phyloP scores from a whole-genome alignment of 2,113 vertebrate species.

The Ciconia boyciana region DNA sequence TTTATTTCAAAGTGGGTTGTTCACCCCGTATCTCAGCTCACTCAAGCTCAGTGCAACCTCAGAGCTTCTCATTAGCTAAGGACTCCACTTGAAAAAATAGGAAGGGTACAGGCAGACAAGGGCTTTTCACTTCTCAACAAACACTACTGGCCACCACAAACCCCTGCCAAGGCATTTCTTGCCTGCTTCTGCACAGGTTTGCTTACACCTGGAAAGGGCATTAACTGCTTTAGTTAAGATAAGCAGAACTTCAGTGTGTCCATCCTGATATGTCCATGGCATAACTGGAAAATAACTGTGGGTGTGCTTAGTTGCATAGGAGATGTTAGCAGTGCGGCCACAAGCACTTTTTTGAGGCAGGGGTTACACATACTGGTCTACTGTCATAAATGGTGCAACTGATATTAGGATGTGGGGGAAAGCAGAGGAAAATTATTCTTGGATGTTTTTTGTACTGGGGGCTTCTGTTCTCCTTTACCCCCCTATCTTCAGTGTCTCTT shows the following conservation, averaged over 20 bases:
- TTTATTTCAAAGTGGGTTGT: background rate
- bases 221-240: background rate
- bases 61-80: background rate
- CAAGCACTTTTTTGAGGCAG: background rate
- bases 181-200: background rate
- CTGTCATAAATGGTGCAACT: background rate
- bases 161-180: background rate
- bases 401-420: background rate
- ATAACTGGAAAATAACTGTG: background rate
- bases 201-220: background rate
- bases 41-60: background rate
- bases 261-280: no score
- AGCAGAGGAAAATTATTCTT: background rate
- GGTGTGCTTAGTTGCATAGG: background rate
- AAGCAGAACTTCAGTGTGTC: background rate
- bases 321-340: background rate
- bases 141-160: background rate
- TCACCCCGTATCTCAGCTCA: background rate
- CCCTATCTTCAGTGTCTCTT: background rate
- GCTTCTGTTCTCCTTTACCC: background rate
- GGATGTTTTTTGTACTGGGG: background rate
- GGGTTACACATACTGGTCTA: background rate
- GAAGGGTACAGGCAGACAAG: background rate
- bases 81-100: background rate
- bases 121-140: background rate